These are phyloP conservation scores for Trochalopteron elliotii DNA, from an alignment of 2,113 vertebrate genomes.

Conservation along the genomic window DNA sequence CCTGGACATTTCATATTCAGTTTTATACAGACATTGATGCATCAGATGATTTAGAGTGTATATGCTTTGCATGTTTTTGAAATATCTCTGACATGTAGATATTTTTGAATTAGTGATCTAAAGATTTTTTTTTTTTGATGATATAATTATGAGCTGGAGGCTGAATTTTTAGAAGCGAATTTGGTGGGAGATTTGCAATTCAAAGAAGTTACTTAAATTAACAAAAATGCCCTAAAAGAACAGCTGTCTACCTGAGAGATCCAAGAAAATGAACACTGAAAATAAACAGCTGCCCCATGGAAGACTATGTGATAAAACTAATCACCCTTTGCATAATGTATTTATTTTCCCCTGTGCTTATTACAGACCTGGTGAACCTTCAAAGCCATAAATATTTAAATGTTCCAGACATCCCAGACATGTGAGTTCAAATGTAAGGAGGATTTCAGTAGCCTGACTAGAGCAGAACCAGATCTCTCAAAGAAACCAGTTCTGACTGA, in stretches of 20 bases:
- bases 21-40: constrained; percentile 23
- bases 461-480: neutral
- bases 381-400: constrained; percentile 64
- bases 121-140: constrained; percentile 63
- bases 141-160: constrained; percentile 62
- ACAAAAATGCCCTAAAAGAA: constrained; percentile 63
- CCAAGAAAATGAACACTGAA: constrained; percentile 65
- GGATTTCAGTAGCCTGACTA: neutral
- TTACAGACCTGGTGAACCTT: constrained; percentile 57
- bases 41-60: constrained; percentile 30
- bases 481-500: neutral
- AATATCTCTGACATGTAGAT: constrained; percentile 37
- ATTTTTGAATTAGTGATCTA: constrained; percentile 64
- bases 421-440: neutral
- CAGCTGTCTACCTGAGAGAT: constrained; percentile 64
- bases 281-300: constrained; percentile 64
- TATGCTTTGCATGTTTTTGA: constrained; percentile 55
- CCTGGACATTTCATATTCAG: neutral
- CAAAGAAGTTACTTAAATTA: constrained; percentile 65
- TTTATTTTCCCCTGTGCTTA: constrained; percentile 66
- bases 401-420: constrained; percentile 15
- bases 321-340: constrained; percentile 61
- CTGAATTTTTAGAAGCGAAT: constrained; percentile 61
- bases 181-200: constrained; percentile 61
- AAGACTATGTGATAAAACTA: constrained; percentile 57